phyloP scores from a whole-genome alignment of 2,113 vertebrate species.

The Galeopterus variegatus region DNA sequence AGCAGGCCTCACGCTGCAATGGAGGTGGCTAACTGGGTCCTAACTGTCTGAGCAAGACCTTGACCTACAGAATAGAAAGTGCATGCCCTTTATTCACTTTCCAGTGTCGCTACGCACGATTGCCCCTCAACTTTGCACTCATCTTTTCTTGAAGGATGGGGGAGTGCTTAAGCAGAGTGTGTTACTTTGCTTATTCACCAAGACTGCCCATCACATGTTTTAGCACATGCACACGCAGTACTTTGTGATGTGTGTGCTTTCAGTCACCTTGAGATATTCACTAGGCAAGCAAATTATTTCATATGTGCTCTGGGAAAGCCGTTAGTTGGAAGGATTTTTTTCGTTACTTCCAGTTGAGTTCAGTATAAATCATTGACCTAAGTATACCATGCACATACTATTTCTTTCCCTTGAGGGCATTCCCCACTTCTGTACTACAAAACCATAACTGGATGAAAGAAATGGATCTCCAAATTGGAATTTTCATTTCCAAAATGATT shows the following conservation, averaged over 20 bases:
- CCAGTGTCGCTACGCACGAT: background rate
- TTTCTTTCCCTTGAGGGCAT: background rate
- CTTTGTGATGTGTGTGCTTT: background rate
- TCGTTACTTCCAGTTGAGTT: background rate
- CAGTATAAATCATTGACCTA: background rate
- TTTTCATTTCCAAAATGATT: slow-evolving; percentile 47
- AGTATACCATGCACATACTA: background rate
- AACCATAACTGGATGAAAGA: background rate
- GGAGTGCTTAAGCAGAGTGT: background rate
- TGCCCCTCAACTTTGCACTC: background rate
- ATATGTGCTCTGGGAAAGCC: slow-evolving; percentile 7
- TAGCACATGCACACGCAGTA: background rate
- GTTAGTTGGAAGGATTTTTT: background rate
- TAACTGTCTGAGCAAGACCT: background rate
- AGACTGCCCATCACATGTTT: fast-evolving
- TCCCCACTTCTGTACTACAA: background rate
- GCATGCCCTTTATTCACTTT: background rate
- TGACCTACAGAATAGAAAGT: slow-evolving; percentile 65
- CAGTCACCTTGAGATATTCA: background rate
- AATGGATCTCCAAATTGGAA: background rate
- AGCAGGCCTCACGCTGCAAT: slow-evolving; percentile 65
- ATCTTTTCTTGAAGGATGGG: background rate
- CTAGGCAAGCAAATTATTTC: background rate
- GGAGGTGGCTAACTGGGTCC: slow-evolving; percentile 51
- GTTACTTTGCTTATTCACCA: background rate